These are phyloP conservation scores for Shargacucullia verbasci DNA, from an alignment of 2,888 invertebrate genomes.

Conservation along the genomic window DNA sequence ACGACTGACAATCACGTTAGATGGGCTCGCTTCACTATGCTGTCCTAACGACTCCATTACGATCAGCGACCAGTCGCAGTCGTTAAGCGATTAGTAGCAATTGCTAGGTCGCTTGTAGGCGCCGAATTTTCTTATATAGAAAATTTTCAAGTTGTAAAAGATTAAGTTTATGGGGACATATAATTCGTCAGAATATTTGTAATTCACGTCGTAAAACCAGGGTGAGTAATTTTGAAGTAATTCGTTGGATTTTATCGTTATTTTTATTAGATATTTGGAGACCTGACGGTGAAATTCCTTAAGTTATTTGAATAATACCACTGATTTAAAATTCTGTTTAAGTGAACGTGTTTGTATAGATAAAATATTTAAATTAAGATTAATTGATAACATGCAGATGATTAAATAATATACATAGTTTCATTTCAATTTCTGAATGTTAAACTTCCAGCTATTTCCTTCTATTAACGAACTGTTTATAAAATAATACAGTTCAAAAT, in stretches of 20 bases:
- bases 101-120: conserved; percentile 11
- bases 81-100: conserved; percentile 43
- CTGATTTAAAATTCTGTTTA: too few relatives aligned
- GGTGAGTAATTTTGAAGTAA: conserved; percentile 34
- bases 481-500: conserved; percentile 2
- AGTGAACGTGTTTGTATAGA: too few relatives aligned
- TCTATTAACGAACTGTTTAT: too few relatives aligned
- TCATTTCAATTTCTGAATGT: too few relatives aligned
- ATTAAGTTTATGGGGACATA: conserved; percentile 17
- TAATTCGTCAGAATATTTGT: conserved; percentile 1
- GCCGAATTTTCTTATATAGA: conserved; percentile 21
- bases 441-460: too few relatives aligned
- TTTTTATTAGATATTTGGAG: conserved; percentile 34
- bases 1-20: conserved; percentile 38
- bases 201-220: conserved; percentile 31
- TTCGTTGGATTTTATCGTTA: conserved; percentile 31
- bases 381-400: too few relatives aligned
- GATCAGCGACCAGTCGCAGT: conserved; percentile 28
- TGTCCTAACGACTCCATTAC: conserved; percentile 40
- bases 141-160: conserved; percentile 23
- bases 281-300: conserved; percentile 26
- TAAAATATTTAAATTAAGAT: too few relatives aligned
- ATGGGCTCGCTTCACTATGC: conserved; percentile 27
- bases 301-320: conserved; percentile 22
- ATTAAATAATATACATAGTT: too few relatives aligned